Percentiles rank a stretch among this genome's conserved stretches.
Conservation (phyloP, 1,140 invertebrate species). For the Eriosoma lanigerum region DNA sequence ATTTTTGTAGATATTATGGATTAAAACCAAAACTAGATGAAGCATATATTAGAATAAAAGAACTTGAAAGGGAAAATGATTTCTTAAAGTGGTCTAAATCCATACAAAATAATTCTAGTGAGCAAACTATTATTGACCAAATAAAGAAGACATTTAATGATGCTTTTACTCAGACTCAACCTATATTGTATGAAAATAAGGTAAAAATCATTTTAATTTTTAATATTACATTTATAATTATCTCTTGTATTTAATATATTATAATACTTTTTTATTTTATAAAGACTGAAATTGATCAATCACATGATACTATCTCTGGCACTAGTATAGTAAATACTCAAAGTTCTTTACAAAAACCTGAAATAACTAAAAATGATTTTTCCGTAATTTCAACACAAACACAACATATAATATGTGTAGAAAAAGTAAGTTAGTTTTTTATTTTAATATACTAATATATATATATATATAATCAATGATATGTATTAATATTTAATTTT, state of each 20-base stretch:
- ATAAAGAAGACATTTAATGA: constrained; percentile 17
- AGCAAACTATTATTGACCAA: not conserved
- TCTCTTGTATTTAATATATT: too few relatives aligned
- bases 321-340: not conserved
- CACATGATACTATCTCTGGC: not conserved
- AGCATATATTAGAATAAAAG: constrained; percentile 56
- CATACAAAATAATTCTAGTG: not conserved
- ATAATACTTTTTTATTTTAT: not conserved
- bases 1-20: constrained; percentile 58
- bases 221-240: not conserved
- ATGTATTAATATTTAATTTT: not conserved
- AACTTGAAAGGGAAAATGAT: constrained; percentile 56
- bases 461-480: not conserved
- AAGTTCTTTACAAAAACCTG: not conserved
- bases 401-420: not conserved
- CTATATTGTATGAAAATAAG: constrained; percentile 2
- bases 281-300: constrained; percentile 39
- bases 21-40: constrained; percentile 58
- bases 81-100: constrained; percentile 54
- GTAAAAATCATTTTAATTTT: not conserved
- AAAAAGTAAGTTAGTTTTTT: constrained; percentile 26
- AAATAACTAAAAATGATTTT: not conserved
- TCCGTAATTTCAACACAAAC: constrained; percentile 11
- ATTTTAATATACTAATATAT: not conserved
- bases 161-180: constrained; percentile 29